Evolutionary conservation across 2,888 invertebrate species (phyloP).

Genomic region (Tuberolachnus salignus): DNA sequence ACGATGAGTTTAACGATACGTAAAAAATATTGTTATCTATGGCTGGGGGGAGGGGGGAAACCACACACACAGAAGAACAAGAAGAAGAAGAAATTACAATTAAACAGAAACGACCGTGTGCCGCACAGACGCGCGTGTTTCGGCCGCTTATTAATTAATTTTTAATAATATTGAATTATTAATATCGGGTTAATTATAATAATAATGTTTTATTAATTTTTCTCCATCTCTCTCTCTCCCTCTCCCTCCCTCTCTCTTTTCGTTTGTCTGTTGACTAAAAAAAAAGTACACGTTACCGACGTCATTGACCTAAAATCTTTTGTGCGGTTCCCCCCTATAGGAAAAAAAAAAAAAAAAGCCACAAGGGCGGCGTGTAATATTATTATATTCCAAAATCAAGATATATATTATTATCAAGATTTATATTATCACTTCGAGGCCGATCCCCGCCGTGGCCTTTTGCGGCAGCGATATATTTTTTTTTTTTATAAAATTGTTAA

Average conservation of each 20-base stretch:
- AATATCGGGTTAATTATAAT: background rate
- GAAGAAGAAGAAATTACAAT: too few relatives aligned
- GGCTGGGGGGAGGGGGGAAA: too few relatives aligned
- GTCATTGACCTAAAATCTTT: constrained; percentile 56
- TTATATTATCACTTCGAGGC: constrained; percentile 23
- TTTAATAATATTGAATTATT: background rate
- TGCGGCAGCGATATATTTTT: background rate
- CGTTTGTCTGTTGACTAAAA: background rate
- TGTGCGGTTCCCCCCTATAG: too few relatives aligned
- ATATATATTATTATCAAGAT: too few relatives aligned
- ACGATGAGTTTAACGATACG: too few relatives aligned
- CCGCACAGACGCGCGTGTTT: background rate
- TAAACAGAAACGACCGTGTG: too few relatives aligned
- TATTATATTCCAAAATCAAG: constrained; percentile 40
- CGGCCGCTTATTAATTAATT: constrained; percentile 11
- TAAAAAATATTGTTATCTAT: too few relatives aligned
- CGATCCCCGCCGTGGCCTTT: constrained; percentile 22
- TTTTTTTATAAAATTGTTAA: too few relatives aligned
- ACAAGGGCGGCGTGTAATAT: constrained; percentile 34
- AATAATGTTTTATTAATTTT: background rate
- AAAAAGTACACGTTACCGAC: constrained; percentile 7
- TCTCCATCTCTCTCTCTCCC: too few relatives aligned
- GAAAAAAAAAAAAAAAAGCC: too few relatives aligned
- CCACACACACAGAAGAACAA: too few relatives aligned
- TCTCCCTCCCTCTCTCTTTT: too few relatives aligned